These are phyloP conservation scores for Nannoperca obscura DNA, from an alignment of 2,797 vertebrate genomes.

Conservation along the genomic window DNA sequence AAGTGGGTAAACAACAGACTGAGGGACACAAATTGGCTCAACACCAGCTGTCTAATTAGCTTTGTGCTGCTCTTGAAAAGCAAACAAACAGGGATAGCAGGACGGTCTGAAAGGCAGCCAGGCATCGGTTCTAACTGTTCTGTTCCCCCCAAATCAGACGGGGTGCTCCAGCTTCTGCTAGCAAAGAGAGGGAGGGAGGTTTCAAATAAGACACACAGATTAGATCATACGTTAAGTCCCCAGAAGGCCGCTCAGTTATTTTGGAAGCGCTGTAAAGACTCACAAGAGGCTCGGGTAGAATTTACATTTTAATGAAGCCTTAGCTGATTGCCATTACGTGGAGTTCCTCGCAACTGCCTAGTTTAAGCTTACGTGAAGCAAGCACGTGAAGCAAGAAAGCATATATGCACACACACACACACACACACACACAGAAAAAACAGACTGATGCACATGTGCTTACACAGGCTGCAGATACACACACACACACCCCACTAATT, in stretches of 20 bases:
- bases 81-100: slow-evolving; percentile 81
- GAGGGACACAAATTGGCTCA: slow-evolving; percentile 83
- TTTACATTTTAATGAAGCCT: slow-evolving; percentile 83
- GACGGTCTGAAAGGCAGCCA: slow-evolving; percentile 78
- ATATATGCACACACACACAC: slow-evolving; percentile 13
- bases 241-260: slow-evolving; percentile 73
- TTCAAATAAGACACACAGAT: slow-evolving; percentile 71
- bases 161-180: slow-evolving; percentile 62
- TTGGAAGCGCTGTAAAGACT: slow-evolving; percentile 76
- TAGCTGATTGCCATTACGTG: slow-evolving; percentile 75
- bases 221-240: slow-evolving; percentile 77
- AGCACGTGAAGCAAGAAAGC: slow-evolving; percentile 25
- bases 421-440: slow-evolving; percentile 8
- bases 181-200: slow-evolving; percentile 51
- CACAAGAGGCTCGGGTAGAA: slow-evolving; percentile 71
- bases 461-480: slow-evolving; percentile 41
- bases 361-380: slow-evolving; percentile 50
- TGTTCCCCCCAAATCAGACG: slow-evolving; percentile 72
- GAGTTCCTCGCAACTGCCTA: slow-evolving; percentile 55
- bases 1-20: slow-evolving; percentile 84
- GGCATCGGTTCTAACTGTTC: slow-evolving; percentile 72
- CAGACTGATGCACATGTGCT: slow-evolving; percentile 30
- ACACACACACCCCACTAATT: slow-evolving; percentile 49
- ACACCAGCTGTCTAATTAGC: slow-evolving; percentile 88
- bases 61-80: slow-evolving; percentile 86